Evolutionary conservation across 2,797 vertebrate genomes (phyloP).

Genomic region (Valencia hispanica): DNA sequence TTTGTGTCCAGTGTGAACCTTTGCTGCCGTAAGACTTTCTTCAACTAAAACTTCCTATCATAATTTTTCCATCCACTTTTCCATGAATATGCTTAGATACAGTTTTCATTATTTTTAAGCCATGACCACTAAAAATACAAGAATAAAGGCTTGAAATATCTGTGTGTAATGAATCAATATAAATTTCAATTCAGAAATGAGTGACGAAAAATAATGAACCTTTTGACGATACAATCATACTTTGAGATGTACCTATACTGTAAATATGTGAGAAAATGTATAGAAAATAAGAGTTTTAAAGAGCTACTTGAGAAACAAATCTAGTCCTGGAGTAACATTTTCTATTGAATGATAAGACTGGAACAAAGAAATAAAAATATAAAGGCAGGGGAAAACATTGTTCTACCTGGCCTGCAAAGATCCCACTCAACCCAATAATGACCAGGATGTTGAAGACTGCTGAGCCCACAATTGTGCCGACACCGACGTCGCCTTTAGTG

Average conservation of each 20-base stretch:
- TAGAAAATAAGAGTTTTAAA: not conserved
- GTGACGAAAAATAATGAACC: not conserved
- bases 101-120: not conserved
- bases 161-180: not conserved
- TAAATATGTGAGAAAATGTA: not conserved
- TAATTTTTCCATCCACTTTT: no score
- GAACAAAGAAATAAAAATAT: not conserved
- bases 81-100: no score
- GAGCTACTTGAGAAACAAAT: not conserved
- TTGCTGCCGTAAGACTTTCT: no score
- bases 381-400: not conserved
- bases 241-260: not conserved
- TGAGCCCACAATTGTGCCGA: constrained; percentile 84
- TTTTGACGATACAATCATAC: not conserved
- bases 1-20: no score
- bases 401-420: constrained; percentile 81
- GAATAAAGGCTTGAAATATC: not conserved
- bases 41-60: no score
- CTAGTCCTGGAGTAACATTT: not conserved
- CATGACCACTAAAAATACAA: not conserved
- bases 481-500: constrained; percentile 84
- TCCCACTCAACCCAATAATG: constrained; percentile 83
- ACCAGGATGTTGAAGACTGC: constrained; percentile 86
- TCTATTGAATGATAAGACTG: not conserved
- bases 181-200: not conserved